These are phyloP conservation scores for Willowsia nigromaculata DNA, from an alignment of 2,888 invertebrate species.

Conservation along the genomic window DNA sequence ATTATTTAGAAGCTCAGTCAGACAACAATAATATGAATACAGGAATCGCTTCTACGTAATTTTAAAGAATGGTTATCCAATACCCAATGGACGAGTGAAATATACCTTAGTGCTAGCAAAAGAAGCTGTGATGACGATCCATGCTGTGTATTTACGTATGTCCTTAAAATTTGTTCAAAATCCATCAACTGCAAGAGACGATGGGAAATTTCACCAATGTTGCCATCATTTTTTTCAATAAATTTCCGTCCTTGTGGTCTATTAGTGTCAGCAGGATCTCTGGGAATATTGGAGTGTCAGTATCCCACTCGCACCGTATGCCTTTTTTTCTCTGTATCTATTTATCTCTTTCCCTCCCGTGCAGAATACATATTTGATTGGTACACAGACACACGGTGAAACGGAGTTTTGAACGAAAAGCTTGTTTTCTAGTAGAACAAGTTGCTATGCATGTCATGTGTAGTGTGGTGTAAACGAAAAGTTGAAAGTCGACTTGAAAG, in stretches of 20 bases:
- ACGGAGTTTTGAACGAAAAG: not conserved
- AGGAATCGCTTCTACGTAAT: too few relatives aligned
- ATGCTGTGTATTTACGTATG: not conserved
- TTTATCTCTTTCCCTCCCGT: not conserved
- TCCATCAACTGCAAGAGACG: not conserved
- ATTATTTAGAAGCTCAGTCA: too few relatives aligned
- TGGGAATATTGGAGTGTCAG: conserved; percentile 13
- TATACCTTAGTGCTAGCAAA: not conserved
- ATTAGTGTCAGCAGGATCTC: conserved; percentile 55
- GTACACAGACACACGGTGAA: conserved; percentile 20
- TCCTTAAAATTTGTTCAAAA: not conserved
- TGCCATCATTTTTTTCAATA: conserved; percentile 23
- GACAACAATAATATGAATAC: too few relatives aligned
- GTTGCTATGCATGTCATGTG: conserved; percentile 1
- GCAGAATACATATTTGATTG: conserved; percentile 11
- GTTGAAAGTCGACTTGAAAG: conserved; percentile 33
- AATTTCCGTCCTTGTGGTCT: conserved; percentile 48
- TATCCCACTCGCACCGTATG: not conserved
- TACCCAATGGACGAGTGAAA: not conserved
- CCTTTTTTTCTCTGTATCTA: not conserved
- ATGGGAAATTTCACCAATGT: conserved; percentile 36
- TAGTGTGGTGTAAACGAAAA: conserved; percentile 4
- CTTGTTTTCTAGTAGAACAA: not conserved
- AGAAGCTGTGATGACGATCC: not conserved
- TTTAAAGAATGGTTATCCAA: too few relatives aligned